Base-by-base conservation (phyloP, 2,113 vertebrate species). In the Misgurnus anguillicaudatus region DNA sequence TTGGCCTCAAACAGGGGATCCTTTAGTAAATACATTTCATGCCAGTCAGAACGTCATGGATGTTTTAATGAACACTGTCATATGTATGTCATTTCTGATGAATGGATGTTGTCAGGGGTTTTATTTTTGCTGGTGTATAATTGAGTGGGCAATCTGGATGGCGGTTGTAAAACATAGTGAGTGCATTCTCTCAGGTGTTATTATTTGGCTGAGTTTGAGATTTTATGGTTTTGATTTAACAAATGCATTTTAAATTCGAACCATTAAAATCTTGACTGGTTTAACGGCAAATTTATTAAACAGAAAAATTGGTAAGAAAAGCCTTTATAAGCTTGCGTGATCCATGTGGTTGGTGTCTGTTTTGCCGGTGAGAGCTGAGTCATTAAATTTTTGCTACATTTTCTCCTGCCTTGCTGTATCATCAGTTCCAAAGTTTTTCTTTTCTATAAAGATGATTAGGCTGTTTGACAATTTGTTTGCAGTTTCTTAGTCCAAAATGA, bases 1-100 rank as follows among this genome's bases (percentile, higher is more conserved):
- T 87, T 79, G 48, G 77, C 89, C 88, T 86, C 85, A 51, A 36
- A 75, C 2, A 16, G 42, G 42, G 14, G 14, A 61, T 31, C 57
- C 41, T 62, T 47, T 62, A 75, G 39, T 75, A 47, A 75, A 75
- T 62, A 19, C 60, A 75, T 75, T 75, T 75, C 61, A 75, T 75
- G 73, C 42, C 73, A 64, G 60, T 75, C 73, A 75, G 47, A 75
- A 48, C 9, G 16, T 51, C 60, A 51, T n/a, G 60, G 48, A 48
- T 64, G 73, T 75, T 75, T 75, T 75, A 75, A 48, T 64, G 45
- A 64, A 75, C 13, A 9, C 73, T 75, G 73, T 75, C 73, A 38
- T 53, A 39, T 75, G 60, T 75, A 19, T 75, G 60, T 51, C 73
- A 64, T 64, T 63, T 38, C 39, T 75, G 61, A 75, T 64, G 21